These are phyloP conservation scores for Centropyge bicolor DNA, from an alignment of 2,797 vertebrate genomes.

Conservation along the genomic window DNA sequence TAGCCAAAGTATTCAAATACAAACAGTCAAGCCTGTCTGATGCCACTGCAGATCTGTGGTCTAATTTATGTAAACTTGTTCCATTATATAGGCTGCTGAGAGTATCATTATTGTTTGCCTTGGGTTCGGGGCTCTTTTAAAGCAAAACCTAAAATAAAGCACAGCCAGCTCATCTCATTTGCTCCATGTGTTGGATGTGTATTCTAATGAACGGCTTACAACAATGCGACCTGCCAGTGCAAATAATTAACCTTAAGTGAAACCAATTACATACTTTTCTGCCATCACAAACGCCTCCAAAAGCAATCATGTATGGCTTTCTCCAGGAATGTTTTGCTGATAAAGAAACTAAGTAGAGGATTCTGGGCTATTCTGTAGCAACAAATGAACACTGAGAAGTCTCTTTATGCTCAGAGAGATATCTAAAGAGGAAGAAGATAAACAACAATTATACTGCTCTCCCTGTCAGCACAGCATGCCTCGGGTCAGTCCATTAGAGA, in stretches of 20 bases:
- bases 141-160: conserved; percentile 80
- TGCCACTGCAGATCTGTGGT: conserved; percentile 80
- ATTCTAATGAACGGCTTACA: conserved; percentile 89
- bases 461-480: conserved; percentile 81
- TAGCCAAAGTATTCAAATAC: conserved; percentile 79
- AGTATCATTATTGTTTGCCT: conserved; percentile 84
- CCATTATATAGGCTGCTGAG: conserved; percentile 86
- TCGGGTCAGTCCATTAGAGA: conserved; percentile 87
- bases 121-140: conserved; percentile 77
- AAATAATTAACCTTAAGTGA: conserved; percentile 90
- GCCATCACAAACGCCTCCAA: conserved; percentile 73
- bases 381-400: conserved; percentile 83
- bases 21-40: conserved; percentile 79
- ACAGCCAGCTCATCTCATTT: conserved; percentile 84
- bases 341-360: conserved; percentile 81
- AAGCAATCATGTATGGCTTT: conserved; percentile 83
- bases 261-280: conserved; percentile 88
- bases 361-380: conserved; percentile 77
- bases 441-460: conserved; percentile 85
- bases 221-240: conserved; percentile 87
- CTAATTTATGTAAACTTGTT: conserved; percentile 89
- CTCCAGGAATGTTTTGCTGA: conserved; percentile 78
- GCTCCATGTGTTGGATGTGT: conserved; percentile 86
- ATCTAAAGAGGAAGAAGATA: conserved; percentile 82
- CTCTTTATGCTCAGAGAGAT: conserved; percentile 81